phyloP scores from a whole-genome alignment of 2,888 invertebrate genomes.

The Eulithis prunata region DNA sequence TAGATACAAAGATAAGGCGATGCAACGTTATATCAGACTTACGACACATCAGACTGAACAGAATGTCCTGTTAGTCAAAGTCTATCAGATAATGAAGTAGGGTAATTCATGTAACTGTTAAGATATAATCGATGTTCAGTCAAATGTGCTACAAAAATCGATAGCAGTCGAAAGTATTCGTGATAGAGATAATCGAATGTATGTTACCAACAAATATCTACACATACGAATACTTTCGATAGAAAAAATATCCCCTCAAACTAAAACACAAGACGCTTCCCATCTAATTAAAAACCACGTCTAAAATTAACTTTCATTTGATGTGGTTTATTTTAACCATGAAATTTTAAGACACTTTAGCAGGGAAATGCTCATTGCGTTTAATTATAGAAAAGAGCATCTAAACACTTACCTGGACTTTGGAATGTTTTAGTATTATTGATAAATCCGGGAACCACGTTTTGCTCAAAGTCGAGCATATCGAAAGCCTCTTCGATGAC shows the following conservation, averaged over 20 bases:
- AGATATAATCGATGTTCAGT: neutral
- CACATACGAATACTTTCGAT: too few species aligned
- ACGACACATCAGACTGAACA: neutral
- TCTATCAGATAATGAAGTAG: neutral
- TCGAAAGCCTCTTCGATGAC: slow-evolving; percentile 65
- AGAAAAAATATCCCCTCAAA: too few species aligned
- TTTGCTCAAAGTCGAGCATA: slow-evolving; percentile 73
- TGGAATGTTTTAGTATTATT: slow-evolving; percentile 75
- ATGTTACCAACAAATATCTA: too few species aligned
- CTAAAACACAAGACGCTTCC: too few species aligned
- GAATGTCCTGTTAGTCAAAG: neutral
- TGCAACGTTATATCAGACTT: slow-evolving; percentile 1
- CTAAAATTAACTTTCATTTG: neutral
- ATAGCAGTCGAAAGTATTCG: neutral
- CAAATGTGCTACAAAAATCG: neutral
- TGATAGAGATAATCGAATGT: neutral
- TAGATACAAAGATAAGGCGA: slow-evolving; percentile 5
- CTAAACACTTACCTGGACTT: slow-evolving; percentile 52
- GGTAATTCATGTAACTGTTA: neutral
- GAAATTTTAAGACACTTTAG: neutral
- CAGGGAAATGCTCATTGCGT: too few species aligned
- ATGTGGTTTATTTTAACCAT: neutral
- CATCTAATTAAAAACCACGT: neutral
- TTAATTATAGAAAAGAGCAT: neutral
- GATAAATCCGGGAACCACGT: slow-evolving; percentile 76